Conservation (phyloP, 2,113 vertebrate genomes). For the Brachyhypopomus occidentalis region DNA sequence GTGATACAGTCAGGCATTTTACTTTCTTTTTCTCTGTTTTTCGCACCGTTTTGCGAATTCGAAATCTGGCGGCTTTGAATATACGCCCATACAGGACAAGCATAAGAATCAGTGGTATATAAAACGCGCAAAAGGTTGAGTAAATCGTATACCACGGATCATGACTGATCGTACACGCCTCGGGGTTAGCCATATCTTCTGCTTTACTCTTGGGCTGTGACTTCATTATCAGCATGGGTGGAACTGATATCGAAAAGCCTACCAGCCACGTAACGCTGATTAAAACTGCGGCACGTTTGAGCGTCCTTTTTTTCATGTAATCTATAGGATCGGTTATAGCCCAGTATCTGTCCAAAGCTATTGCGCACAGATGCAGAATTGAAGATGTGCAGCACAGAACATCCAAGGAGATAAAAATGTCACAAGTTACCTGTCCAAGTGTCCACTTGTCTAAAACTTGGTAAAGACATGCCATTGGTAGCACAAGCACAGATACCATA, state of each 20-base stretch:
- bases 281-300: slow-evolving; percentile 86
- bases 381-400: slow-evolving; percentile 97
- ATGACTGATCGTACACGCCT: slow-evolving; percentile 89
- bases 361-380: slow-evolving; percentile 95
- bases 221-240: slow-evolving; percentile 90
- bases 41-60: slow-evolving; percentile 90
- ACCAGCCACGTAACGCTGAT: slow-evolving; percentile 97
- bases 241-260: slow-evolving; percentile 94
- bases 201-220: slow-evolving; percentile 79
- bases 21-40: slow-evolving; percentile 86
- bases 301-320: slow-evolving; percentile 94
- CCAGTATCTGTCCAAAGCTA: slow-evolving; percentile 97
- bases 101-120: slow-evolving; percentile 92
- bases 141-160: slow-evolving; percentile 97
- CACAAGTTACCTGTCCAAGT: slow-evolving; percentile 89
- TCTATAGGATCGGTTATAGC: slow-evolving; percentile 96
- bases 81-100: slow-evolving; percentile 93
- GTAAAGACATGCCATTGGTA: slow-evolving; percentile 97
- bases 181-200: slow-evolving; percentile 84
- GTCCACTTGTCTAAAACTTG: slow-evolving; percentile 97
- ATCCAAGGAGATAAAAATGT: slow-evolving; percentile 94
- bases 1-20: slow-evolving; percentile 74
- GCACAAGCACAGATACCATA: slow-evolving; percentile 96
- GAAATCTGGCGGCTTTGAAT: slow-evolving; percentile 91
- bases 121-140: slow-evolving; percentile 96